Evolutionary conservation across 2,888 invertebrate genomes (phyloP), one percentile per base, ranked within the genome.

Genomic region (Nephrotoma appendiculata): DNA sequence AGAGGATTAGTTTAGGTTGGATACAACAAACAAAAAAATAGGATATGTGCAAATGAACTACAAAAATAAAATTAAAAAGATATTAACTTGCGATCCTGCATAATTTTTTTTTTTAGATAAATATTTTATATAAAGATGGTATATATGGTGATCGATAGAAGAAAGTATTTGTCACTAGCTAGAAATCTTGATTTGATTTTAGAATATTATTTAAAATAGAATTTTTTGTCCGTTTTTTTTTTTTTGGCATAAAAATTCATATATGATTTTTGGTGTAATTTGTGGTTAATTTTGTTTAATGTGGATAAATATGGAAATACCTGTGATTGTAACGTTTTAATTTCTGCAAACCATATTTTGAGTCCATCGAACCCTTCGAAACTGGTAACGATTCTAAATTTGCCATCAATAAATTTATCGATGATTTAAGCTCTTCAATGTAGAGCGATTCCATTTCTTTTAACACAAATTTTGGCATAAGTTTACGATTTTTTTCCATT

Each of bases 401-500:
- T 88, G 98, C 97, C 98, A 99, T 99, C 90, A 99, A 94, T 89
- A 98, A 94, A 93, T 99, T 99, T 92, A 99, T 99, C 88, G 98
- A 98, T 87, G 98, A 96, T 92, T 98, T 98, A 90, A 98, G 93
- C 92, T 99, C 99, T 93, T 99, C 99, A 90, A 99, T 96, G 93
- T 98, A 99, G 90, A 99, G 94, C 86, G 98, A 98, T 93, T 99
- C 99, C 99, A 99, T 99, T 93, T 99, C 99, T 94, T 99, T 99
- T 89, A 99, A 94, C 88, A 99, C 98, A 93, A 99, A 99, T 93
- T 98, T 98, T 89, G 99, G 99, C 98, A 98, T 98, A 90, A 99
- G 92, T 93, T 98, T 98, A 89, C 98, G 96, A 92, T 98, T 98
- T 94, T 96, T 97, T 92, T 98, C 98, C 97, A 99, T 98, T 93